phyloP scores from a whole-genome alignment of 2,113 vertebrate genomes.

The Gnathochromis pfefferi region DNA sequence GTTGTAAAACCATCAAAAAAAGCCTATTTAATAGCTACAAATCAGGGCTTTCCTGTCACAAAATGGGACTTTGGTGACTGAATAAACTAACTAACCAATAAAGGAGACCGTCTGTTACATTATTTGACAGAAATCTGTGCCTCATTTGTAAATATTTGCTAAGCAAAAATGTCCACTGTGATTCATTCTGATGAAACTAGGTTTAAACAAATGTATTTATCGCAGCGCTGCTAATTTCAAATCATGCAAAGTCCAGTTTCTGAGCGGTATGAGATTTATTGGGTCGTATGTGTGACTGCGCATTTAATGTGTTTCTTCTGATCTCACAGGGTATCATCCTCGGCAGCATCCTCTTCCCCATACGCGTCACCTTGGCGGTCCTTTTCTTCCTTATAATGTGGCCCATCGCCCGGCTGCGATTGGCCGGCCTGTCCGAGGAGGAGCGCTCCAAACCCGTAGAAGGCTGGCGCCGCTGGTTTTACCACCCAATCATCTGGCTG shows the following conservation, averaged over 20 bases:
- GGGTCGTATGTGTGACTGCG: background rate
- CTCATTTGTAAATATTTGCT: background rate
- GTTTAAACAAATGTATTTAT: background rate
- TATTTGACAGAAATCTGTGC: background rate
- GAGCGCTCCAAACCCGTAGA: conserved; percentile 67
- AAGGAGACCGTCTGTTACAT: background rate
- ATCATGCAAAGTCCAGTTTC: background rate
- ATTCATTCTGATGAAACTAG: background rate
- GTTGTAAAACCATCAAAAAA: background rate
- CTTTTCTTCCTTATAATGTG: conserved; percentile 79
- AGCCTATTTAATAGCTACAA: background rate
- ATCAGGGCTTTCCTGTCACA: background rate
- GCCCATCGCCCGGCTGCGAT: conserved; percentile 76
- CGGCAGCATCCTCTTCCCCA: conserved; percentile 74
- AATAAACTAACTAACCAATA: background rate
- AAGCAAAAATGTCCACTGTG: background rate
- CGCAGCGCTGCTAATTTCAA: background rate
- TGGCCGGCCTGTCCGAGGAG: conserved; percentile 73
- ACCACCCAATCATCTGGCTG: conserved; percentile 61
- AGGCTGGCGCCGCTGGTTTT: conserved; percentile 76
- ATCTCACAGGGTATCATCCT: conserved; percentile 70
- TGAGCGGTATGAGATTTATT: background rate
- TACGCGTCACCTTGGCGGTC: conserved; percentile 64
- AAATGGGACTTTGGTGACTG: background rate
- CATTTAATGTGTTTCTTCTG: background rate